These are phyloP conservation scores for Todus mexicanus DNA, from an alignment of 2,797 vertebrate species.

Conservation along the genomic window DNA sequence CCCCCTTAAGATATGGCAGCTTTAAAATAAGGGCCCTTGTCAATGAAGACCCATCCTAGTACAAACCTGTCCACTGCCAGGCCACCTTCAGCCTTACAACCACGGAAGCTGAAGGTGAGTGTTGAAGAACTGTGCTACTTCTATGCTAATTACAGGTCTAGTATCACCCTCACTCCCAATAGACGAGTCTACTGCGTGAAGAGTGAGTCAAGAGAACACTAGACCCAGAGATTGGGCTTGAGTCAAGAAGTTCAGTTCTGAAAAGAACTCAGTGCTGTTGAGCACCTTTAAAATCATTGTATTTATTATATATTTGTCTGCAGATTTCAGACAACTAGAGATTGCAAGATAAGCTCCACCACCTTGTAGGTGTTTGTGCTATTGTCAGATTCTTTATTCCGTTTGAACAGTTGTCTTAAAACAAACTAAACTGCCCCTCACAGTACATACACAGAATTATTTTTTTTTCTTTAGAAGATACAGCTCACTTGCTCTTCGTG, in stretches of 20 bases:
- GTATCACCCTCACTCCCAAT: not conserved
- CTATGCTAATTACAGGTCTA: not conserved
- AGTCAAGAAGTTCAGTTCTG: not conserved
- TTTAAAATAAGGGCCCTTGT: not conserved
- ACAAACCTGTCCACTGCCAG: not conserved
- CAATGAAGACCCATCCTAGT: not conserved
- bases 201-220: not conserved
- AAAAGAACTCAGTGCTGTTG: not conserved
- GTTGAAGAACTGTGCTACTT: not conserved
- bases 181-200: not conserved
- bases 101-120: not conserved
- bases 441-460: not conserved
- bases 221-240: not conserved
- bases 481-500: not conserved
- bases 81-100: not conserved
- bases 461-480: not conserved
- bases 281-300: not conserved
- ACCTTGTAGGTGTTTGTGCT: not conserved
- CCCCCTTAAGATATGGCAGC: not conserved
- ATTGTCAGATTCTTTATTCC: not conserved
- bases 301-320: not conserved
- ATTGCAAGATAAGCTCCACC: not conserved
- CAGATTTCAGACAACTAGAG: not conserved
- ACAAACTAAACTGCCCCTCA: not conserved
- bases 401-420: not conserved